Evolutionary conservation across 2,888 invertebrate species (phyloP).

Genomic region (Drosophila longiperda): DNA sequence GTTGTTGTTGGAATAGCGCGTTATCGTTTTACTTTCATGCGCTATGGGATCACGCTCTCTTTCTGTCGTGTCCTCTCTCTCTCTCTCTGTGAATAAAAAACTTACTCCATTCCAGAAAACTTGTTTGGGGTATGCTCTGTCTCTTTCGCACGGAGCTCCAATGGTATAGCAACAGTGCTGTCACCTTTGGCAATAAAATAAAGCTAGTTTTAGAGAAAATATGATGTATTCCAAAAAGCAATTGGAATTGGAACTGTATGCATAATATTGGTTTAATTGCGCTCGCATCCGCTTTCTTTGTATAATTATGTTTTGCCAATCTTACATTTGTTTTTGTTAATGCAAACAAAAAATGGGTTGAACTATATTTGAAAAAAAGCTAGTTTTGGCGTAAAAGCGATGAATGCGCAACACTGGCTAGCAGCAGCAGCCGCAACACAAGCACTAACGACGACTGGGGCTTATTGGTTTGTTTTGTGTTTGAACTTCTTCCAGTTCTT

Average conservation of each 20-base stretch:
- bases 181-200: background rate
- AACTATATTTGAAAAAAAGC: background rate
- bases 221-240: background rate
- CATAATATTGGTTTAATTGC: background rate
- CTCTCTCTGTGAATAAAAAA: constrained; percentile 6
- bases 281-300: background rate
- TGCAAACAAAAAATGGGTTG: background rate
- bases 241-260: background rate
- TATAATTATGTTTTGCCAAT: background rate
- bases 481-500: constrained; percentile 77
- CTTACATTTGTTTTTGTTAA: background rate
- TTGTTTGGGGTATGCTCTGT: constrained; percentile 53
- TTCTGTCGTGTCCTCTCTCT: background rate
- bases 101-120: constrained; percentile 64
- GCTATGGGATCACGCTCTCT: constrained; percentile 53
- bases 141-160: constrained; percentile 33
- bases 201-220: background rate
- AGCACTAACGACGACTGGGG: constrained; percentile 31
- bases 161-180: constrained; percentile 12
- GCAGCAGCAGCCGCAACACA: constrained; percentile 19
- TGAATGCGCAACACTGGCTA: background rate
- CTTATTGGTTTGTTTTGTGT: constrained; percentile 72
- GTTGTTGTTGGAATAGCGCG: constrained; percentile 70
- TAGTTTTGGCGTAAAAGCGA: background rate
- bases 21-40: constrained; percentile 76